phyloP scores from a whole-genome alignment of 2,797 vertebrate genomes.

The Eupleurogrammus muticus region DNA sequence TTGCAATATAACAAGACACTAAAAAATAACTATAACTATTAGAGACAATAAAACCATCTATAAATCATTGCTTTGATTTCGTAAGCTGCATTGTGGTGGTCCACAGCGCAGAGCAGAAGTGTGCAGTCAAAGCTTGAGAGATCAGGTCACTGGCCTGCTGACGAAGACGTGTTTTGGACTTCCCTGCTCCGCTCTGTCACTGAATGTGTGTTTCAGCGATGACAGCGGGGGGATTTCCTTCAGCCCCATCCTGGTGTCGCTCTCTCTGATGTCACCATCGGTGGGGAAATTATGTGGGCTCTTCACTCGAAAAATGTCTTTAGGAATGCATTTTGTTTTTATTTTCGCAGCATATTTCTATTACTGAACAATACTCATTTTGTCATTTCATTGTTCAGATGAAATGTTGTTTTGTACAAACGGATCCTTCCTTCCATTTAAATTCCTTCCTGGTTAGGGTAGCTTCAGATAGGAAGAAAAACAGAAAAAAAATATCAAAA shows the following conservation, averaged over 20 bases:
- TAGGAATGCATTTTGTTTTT: background rate
- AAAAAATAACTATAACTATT: background rate
- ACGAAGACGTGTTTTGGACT: conserved; percentile 18
- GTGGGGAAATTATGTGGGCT: conserved; percentile 39
- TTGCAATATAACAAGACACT: background rate
- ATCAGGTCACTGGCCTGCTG: conserved; percentile 39
- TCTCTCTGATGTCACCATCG: conserved; percentile 24
- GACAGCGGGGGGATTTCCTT: conserved; percentile 80
- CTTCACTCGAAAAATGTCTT: conserved; percentile 15
- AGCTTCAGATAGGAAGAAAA: too few species aligned
- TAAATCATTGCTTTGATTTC: background rate
- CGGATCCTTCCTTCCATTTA: too few species aligned
- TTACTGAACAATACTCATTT: background rate
- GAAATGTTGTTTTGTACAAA: too few species aligned
- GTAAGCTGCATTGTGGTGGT: background rate
- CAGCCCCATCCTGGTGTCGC: conserved; percentile 73
- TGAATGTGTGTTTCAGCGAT: conserved; percentile 48
- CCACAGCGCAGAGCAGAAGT: background rate
- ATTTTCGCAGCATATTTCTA: conserved; percentile 7
- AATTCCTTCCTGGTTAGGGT: too few species aligned
- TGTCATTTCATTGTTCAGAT: too few species aligned
- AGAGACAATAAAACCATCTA: background rate
- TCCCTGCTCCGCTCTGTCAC: conserved; percentile 19
- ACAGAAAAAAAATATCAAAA: too few species aligned
- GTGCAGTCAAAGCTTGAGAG: conserved; percentile 13